Percentiles rank a stretch among this genome's conserved stretches.
These are phyloP conservation scores for Icerya purchasi DNA, from an alignment of 2,888 invertebrate species.

Conservation along the genomic window DNA sequence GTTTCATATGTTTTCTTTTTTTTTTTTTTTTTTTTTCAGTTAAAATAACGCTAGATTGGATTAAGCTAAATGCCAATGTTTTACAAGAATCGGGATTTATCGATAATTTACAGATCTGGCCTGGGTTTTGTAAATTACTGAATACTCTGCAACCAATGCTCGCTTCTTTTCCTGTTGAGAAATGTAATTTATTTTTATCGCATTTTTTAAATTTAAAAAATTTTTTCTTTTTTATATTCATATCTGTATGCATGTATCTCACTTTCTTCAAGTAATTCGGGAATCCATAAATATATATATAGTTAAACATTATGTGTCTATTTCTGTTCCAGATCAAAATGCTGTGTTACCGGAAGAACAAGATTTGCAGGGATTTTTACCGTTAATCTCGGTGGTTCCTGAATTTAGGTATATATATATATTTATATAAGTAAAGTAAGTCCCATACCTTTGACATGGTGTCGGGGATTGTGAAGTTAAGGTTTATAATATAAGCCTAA, in stretches of 20 bases:
- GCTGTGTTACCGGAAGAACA: conserved; percentile 57
- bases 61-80: conserved; percentile 32
- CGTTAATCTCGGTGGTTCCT: conserved; percentile 38
- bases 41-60: conserved; percentile 55
- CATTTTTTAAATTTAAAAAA: conserved; percentile 30
- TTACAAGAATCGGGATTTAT: conserved; percentile 32
- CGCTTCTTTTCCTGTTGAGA: conserved; percentile 29
- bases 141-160: conserved; percentile 37
- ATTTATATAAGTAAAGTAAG: no score
- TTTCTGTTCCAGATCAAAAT: conserved; percentile 36
- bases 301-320: not conserved
- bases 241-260: not conserved
- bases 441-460: no score
- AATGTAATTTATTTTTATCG: conserved; percentile 30
- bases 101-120: conserved; percentile 49
- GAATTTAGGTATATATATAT: conserved; percentile 27
- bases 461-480: no score
- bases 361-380: conserved; percentile 57
- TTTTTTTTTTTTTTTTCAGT: conserved; percentile 32
- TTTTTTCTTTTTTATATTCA: conserved; percentile 28
- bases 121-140: conserved; percentile 50
- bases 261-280: no score
- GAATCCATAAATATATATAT: not conserved
- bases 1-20: no score
- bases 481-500: no score